Evolutionary conservation across 1,140 invertebrate genomes (phyloP).

Genomic region (Sesamia nonagrioides): DNA sequence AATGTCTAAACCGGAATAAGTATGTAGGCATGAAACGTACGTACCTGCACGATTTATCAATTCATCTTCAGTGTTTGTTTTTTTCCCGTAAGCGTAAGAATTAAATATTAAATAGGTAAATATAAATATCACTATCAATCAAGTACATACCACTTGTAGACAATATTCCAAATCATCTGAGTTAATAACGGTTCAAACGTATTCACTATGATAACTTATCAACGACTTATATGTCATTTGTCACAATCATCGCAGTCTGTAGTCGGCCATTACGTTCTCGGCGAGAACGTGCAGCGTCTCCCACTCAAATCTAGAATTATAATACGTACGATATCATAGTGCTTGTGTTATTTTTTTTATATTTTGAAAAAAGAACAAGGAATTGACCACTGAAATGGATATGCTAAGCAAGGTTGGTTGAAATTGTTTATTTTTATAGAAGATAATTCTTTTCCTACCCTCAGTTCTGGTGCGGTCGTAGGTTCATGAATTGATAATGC

Average conservation of each 20-base stretch:
- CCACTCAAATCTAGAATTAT: conserved; percentile 33
- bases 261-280: conserved; percentile 41
- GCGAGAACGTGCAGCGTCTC: conserved; percentile 35
- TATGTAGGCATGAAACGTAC: too few species aligned
- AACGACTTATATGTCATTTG: conserved; percentile 44
- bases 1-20: too few species aligned
- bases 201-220: conserved; percentile 47
- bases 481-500: conserved; percentile 24
- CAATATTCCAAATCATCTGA: conserved; percentile 26
- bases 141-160: not conserved
- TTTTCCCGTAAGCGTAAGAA: too few species aligned
- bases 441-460: conserved; percentile 14
- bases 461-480: conserved; percentile 27
- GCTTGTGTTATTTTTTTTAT: conserved; percentile 41
- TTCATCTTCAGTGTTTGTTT: too few species aligned
- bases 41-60: too few species aligned
- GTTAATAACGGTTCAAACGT: conserved; percentile 38
- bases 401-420: conserved; percentile 51
- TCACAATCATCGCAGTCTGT: conserved; percentile 34
- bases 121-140: not conserved
- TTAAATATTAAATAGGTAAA: too few species aligned
- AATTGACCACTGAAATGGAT: conserved; percentile 44
- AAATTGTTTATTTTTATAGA: not conserved
- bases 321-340: not conserved
- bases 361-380: not conserved